Evolutionary conservation across 1,140 invertebrate genomes (phyloP), one percentile per base, ranked within the genome.

Genomic region (Rhynchophorus ferrugineus): DNA sequence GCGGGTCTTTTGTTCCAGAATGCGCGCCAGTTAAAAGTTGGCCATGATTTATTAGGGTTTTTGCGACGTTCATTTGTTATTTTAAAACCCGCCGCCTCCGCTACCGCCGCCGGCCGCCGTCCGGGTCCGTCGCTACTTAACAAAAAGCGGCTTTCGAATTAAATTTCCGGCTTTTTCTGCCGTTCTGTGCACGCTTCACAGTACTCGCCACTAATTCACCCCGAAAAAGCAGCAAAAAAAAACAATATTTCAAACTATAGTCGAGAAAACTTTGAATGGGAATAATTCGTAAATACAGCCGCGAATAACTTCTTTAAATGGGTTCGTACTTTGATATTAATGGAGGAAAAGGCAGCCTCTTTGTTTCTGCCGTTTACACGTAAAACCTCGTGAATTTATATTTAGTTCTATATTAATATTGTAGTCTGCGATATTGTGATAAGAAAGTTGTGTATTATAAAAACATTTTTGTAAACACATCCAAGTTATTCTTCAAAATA

Each of bases 1-100:
- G 49, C 34, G 39, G 29, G 48, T 51, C 54, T 51, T 55, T 58
- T 58, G 52, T 55, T 54, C 57, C 34, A 38, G 51, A 58, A 50
- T 44, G 22, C 47, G 37, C 36, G 44, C 44, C 24, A 29, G 48
- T 58, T 58, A 58, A 54, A 58, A 51, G 38, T 53, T 58, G 35
- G 35, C 37, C 43, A 44, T 58, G 57, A 58, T 58, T 55, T 51
- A 58, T 58, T 44, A 36, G 41, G 17, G 36, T 45, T 55, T 50
- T 45, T 42, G 35, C 37, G 11, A 44, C 45, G 37, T 54, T 43
- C 52, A 54, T 54, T 54, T 54, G 52, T 54, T 42, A 54, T 54
- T 54, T 48, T 54, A 42, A 53, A 54, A 47, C 52, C 52, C 16
- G 20, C 44, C 39, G 45, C 11, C n/a, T 11, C n/a, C n/a, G 16